Base-by-base conservation (phyloP, 2,113 vertebrate species). In the Marmota flaviventris region DNA sequence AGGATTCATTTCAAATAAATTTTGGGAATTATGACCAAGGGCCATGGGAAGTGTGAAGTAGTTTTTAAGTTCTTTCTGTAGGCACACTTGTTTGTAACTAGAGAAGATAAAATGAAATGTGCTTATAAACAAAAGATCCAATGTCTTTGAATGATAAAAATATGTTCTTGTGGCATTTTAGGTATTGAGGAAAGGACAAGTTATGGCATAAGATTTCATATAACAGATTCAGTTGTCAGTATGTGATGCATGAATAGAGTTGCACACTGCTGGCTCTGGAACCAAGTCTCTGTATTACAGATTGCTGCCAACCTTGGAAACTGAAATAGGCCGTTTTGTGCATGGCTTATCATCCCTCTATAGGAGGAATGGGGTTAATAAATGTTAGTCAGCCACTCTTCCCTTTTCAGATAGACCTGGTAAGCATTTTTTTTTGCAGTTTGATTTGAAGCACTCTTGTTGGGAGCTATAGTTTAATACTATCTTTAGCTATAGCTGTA, bases 121-220 rank as follows among this genome's bases (percentile, higher is more conserved):
- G 48, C 86, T 93, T 97, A 56, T 70, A 97, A 92, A 96, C 51
- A 92, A 79, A 97, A 91, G 86, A n/a, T 96, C 39, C 58, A 39
- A 13, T 97, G 73, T 90, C 96, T 98, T 67, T 94, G 79, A 89
- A 96, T 90, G 97, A 45, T 24, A 94, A 86, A 51, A 96, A 78
- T 93, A 29, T 61, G 53, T 89, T 96, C 51, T 96, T 65, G 76
- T 97, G 73, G 76, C 89, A 94, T 91, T 85, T 51, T 75, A 61
- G 5, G 7, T 84, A 11, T 45, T 94, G 86, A 87, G 45, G 61
- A 65, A 82, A 78, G 89, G 92, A 85, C 32, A 94, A 76, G 25
- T 75, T 85, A n/a, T 75, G 20, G 65, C 67, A 5, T 86, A 56
- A 72, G 84, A 69, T 0, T 20, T 24, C 12, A 76, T 69, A 84